Percentiles rank a stretch among this genome's conserved stretches.
These are phyloP conservation scores for Melanitta fusca DNA, from an alignment of 2,797 vertebrate species.

Conservation along the genomic window DNA sequence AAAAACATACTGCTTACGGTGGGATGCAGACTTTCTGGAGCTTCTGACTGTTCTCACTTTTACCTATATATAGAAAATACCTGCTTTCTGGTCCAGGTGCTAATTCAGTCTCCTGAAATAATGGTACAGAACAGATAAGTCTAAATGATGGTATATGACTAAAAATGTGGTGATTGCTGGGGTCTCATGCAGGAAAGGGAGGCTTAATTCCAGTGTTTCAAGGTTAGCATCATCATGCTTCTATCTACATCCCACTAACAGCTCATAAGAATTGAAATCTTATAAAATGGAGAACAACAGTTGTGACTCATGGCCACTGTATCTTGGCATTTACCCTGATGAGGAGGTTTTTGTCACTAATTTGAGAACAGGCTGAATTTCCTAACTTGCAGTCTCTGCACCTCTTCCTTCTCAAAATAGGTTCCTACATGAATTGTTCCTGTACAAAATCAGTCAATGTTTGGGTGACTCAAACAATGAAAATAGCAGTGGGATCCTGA, in stretches of 20 bases:
- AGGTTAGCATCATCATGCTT: neutral
- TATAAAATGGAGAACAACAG: neutral
- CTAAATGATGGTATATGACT: neutral
- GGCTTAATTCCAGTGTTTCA: slow-evolving; percentile 9
- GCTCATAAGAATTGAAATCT: neutral
- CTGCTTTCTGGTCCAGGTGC: neutral
- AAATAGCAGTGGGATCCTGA: neutral
- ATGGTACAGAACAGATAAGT: neutral
- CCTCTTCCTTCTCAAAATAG: neutral
- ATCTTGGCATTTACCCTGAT: slow-evolving; percentile 1
- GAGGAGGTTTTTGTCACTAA: slow-evolving; percentile 18
- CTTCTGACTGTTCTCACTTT: neutral
- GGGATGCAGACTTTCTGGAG: neutral
- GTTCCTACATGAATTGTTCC: slow-evolving; percentile 14
- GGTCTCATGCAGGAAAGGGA: neutral
- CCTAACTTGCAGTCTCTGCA: neutral
- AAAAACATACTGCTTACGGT: neutral
- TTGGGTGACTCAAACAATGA: slow-evolving; percentile 1
- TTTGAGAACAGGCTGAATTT: neutral
- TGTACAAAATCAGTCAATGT: neutral
- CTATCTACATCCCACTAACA: neutral
- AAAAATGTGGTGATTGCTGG: neutral
- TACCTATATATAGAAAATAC: neutral
- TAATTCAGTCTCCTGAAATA: neutral
- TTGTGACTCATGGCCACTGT: neutral